phyloP scores from a whole-genome alignment of 1,140 invertebrate genomes.

The Notospermus geniculatus region DNA sequence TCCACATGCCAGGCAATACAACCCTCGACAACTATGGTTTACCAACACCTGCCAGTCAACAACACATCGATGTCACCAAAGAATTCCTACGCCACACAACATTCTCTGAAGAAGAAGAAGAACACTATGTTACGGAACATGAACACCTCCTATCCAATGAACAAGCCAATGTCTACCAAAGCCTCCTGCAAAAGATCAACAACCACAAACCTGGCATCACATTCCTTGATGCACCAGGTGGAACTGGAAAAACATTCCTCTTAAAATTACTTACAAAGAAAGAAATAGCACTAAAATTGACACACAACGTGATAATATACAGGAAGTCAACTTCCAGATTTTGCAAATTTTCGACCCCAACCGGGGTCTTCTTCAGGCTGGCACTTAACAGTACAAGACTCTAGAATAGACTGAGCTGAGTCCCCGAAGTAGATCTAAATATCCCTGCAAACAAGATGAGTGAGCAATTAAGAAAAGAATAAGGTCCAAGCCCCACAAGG shows the following conservation, averaged over 20 bases:
- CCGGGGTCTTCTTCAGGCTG: too few relatives aligned
- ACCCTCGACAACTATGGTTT: neutral
- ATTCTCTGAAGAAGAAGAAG: neutral
- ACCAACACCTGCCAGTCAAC: neutral
- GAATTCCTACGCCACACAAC: neutral
- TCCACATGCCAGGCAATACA: neutral
- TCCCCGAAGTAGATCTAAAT: too few relatives aligned
- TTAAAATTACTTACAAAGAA: constrained; percentile 25
- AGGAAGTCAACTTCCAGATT: too few relatives aligned
- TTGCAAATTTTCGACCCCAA: too few relatives aligned
- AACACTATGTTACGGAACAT: neutral
- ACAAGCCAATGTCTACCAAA: neutral
- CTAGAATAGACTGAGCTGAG: too few relatives aligned
- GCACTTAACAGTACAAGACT: too few relatives aligned
- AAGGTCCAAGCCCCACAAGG: too few relatives aligned
- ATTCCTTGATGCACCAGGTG: constrained; percentile 56
- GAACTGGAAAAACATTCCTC: constrained; percentile 31
- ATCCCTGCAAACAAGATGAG: too few relatives aligned
- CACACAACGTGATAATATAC: too few relatives aligned
- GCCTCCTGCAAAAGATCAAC: constrained; percentile 32
- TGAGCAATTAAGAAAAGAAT: too few relatives aligned
- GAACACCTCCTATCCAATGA: neutral
- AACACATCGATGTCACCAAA: neutral
- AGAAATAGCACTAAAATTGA: too few relatives aligned
- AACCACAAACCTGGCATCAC: constrained; percentile 44